phyloP scores from a whole-genome alignment of 2,888 invertebrate species.

The Agrochola macilenta region DNA sequence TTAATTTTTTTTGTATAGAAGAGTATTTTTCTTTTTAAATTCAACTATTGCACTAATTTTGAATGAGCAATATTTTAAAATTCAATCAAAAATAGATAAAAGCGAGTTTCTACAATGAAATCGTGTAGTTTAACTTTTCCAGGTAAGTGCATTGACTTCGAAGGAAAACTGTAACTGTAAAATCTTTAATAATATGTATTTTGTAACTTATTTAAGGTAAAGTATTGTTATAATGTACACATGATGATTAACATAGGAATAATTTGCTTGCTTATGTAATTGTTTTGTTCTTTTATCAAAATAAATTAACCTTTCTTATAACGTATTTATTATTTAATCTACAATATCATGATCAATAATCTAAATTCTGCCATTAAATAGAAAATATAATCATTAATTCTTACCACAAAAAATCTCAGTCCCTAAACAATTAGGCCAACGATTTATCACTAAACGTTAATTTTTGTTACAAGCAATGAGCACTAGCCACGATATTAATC shows the following conservation, averaged over 20 bases:
- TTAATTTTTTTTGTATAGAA: neutral
- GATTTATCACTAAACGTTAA: conserved; percentile 59
- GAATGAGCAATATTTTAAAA: neutral
- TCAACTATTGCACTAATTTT: too few species aligned
- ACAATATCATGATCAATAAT: neutral
- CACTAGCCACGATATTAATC: conserved; percentile 80
- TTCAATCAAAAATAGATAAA: fast-evolving
- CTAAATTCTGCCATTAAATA: neutral
- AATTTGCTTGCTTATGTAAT: neutral
- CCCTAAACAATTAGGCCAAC: conserved; percentile 21
- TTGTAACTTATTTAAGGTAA: neutral
- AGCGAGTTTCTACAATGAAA: neutral
- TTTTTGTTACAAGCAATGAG: conserved; percentile 66
- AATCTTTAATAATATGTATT: neutral
- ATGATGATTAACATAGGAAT: neutral
- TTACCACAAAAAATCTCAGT: neutral
- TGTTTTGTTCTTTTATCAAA: too few species aligned
- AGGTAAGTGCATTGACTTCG: neutral
- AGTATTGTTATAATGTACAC: too few species aligned
- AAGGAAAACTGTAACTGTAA: neutral
- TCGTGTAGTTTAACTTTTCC: neutral
- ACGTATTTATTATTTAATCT: too few species aligned
- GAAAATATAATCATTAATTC: neutral
- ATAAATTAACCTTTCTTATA: neutral
- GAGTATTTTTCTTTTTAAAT: too few species aligned